A percentile compares a stretch with the other conserved stretches of the same genome.
Evolutionary conservation across 2,888 invertebrate species (phyloP).

Genomic region (Pantelozetes paolii): DNA sequence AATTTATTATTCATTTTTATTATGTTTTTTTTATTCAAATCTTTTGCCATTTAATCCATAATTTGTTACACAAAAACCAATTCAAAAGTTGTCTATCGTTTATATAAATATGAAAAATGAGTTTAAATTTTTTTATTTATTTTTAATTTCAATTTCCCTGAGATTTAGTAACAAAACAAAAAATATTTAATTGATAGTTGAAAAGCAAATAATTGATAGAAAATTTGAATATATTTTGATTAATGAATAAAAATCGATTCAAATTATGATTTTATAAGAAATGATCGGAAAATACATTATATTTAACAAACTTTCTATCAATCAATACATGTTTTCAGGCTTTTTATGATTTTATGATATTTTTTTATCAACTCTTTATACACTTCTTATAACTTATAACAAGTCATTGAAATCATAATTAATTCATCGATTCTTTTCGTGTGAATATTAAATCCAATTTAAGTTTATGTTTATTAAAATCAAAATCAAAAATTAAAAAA

Average conservation of each 20-base stretch:
- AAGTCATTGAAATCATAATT: not conserved
- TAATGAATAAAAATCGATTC: not conserved
- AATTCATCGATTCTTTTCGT: not conserved
- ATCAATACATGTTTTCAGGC: not conserved
- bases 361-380: not conserved
- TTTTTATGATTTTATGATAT: not conserved
- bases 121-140: not conserved
- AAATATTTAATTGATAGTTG: not conserved
- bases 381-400: too few species aligned
- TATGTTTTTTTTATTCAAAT: not conserved
- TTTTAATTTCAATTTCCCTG: not conserved
- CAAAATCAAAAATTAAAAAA: too few species aligned
- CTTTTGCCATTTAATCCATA: not conserved
- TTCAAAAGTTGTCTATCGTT: not conserved
- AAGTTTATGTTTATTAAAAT: too few species aligned
- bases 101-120: not conserved
- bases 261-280: not conserved
- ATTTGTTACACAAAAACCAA: not conserved
- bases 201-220: not conserved
- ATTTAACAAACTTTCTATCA: not conserved
- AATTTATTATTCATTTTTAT: too few species aligned
- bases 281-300: not conserved
- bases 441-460: not conserved
- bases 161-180: not conserved
- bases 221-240: not conserved